Conservation (phyloP, 2,797 vertebrate species). For the Oreochromis grahami region DNA sequence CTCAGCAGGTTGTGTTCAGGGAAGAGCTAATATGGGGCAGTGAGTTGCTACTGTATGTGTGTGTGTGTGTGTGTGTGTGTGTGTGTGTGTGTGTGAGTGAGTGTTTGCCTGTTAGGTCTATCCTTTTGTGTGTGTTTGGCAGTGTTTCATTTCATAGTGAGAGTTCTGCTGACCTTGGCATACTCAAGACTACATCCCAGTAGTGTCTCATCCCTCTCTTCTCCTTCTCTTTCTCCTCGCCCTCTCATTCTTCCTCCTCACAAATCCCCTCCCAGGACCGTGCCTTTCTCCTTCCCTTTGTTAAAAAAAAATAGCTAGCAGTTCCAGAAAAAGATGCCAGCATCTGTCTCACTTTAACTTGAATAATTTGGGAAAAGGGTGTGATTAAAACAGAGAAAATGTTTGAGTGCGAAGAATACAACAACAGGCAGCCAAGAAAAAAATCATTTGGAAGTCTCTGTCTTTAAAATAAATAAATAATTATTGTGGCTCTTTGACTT, state of each 20-base stretch:
- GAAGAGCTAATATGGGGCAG: slow-evolving; percentile 27
- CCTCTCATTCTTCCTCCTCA: slow-evolving; percentile 10
- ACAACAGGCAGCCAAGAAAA: not conserved
- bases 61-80: not conserved
- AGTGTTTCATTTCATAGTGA: slow-evolving; percentile 42
- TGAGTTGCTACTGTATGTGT: not conserved
- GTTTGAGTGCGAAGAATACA: not conserved
- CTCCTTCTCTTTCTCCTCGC: slow-evolving; percentile 4
- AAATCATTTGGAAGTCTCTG: not conserved
- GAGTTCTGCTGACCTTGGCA: slow-evolving; percentile 69
- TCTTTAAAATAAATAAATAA: slow-evolving; percentile 25
- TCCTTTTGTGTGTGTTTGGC: slow-evolving; percentile 17
- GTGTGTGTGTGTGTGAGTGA: not conserved
- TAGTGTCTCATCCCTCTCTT: slow-evolving; percentile 34
- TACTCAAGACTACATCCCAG: slow-evolving; percentile 41
- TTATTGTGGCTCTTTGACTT: slow-evolving; percentile 38
- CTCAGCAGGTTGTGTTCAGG: slow-evolving; percentile 56
- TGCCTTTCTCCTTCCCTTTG: not conserved
- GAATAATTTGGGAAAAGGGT: not conserved
- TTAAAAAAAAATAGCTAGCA: not conserved
- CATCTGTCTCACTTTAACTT: slow-evolving; percentile 12
- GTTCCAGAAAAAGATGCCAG: not conserved
- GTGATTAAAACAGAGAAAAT: slow-evolving; percentile 19
- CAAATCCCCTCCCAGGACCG: slow-evolving; percentile 20
- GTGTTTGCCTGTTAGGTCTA: not conserved